phyloP scores from a whole-genome alignment of 2,888 invertebrate genomes.

The Orthonychiurus folsomi region DNA sequence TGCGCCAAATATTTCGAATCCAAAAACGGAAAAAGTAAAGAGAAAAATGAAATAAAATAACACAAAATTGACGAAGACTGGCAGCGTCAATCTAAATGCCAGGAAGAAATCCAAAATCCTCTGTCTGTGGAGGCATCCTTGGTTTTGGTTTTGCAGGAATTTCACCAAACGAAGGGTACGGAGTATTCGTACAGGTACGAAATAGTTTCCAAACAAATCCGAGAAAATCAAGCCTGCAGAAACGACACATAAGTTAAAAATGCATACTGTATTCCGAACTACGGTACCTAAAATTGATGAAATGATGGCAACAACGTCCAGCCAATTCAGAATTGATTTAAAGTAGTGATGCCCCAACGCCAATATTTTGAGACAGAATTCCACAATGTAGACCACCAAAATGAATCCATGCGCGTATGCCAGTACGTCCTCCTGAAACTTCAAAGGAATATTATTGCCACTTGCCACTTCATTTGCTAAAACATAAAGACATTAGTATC shows the following conservation, averaged over 20 bases:
- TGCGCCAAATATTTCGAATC: neutral
- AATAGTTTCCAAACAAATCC: neutral
- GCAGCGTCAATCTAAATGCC: neutral
- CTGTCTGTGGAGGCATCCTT: neutral
- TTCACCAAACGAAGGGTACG: neutral
- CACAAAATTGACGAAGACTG: neutral
- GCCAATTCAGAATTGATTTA: neutral
- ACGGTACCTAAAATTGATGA: neutral
- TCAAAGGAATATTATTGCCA: no score
- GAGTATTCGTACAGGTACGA: neutral
- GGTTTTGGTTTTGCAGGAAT: neutral
- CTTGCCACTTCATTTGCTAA: no score
- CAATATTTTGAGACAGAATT: neutral
- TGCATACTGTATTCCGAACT: no score
- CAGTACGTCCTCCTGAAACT: no score
- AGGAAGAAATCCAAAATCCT: neutral
- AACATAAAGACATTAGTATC: no score
- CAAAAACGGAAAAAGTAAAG: neutral
- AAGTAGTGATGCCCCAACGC: neutral
- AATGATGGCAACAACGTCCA: neutral
- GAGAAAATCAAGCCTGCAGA: no score
- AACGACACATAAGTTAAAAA: neutral
- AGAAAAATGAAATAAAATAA: neutral
- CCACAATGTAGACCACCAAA: neutral
- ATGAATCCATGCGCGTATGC: neutral